Conservation (phyloP, 2,797 vertebrate species). For the Eupleurogrammus muticus region DNA sequence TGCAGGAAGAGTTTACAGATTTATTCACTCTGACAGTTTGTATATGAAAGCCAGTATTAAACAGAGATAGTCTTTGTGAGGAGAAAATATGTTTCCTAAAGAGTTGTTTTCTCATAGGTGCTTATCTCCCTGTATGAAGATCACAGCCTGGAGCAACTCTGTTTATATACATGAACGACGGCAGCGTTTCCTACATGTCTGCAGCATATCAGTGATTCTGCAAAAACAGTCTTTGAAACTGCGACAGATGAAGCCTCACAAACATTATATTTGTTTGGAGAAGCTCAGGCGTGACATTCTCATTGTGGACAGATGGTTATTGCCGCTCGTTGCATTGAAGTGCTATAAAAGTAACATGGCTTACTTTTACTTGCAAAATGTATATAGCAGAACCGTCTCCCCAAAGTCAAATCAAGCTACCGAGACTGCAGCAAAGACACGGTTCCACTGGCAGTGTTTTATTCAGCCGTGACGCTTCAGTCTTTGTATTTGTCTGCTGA, state of each 20-base stretch:
- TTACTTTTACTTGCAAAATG: constrained; percentile 23
- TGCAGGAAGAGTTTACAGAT: background rate
- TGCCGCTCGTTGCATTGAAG: constrained; percentile 5
- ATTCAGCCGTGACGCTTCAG: background rate
- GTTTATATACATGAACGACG: background rate
- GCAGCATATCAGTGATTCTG: background rate
- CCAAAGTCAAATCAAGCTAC: background rate
- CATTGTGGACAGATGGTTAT: constrained; percentile 38
- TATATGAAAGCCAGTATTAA: background rate
- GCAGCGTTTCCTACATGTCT: background rate
- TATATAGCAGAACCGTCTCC: constrained; percentile 11
- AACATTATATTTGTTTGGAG: constrained; percentile 14
- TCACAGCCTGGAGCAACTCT: background rate
- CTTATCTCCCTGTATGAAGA: background rate
- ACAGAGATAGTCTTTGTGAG: background rate
- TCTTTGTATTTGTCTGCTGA: too few relatives aligned
- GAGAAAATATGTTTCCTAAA: background rate
- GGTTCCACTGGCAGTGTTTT: background rate
- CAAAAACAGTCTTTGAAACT: background rate
- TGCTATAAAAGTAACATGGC: constrained; percentile 33
- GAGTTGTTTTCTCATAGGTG: background rate
- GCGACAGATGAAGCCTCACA: constrained; percentile 25
- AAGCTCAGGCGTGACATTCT: constrained; percentile 18
- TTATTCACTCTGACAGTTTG: background rate
- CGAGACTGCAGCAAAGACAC: background rate